These are phyloP conservation scores for Rousettus madagascariensis DNA, from an alignment of 2,797 vertebrate species.

Conservation along the genomic window DNA sequence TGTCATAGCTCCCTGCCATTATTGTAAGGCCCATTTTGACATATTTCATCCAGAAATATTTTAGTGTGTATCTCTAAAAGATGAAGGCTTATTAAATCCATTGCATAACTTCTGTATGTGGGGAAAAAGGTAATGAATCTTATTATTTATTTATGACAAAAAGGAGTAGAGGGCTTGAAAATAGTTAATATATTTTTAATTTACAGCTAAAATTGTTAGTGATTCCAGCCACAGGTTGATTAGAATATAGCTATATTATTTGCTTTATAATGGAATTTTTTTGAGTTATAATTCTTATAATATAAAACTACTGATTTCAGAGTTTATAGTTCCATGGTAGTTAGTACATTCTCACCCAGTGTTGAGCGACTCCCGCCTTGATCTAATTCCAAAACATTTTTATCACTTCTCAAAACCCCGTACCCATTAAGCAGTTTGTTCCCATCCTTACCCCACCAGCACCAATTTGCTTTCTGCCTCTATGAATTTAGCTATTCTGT, in stretches of 20 bases:
- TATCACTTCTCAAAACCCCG: background rate
- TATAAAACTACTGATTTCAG: background rate
- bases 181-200: background rate
- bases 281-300: background rate
- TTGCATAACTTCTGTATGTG: background rate
- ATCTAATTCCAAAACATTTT: background rate
- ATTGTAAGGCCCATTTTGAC: background rate
- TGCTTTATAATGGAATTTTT: constrained; percentile 5
- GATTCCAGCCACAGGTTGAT: background rate
- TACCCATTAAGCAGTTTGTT: background rate
- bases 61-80: background rate
- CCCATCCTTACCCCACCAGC: background rate
- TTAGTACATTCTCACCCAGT: background rate
- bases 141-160: background rate
- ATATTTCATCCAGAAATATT: background rate
- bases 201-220: background rate
- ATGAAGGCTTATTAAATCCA: background rate
- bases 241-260: background rate
- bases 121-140: background rate
- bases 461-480: background rate
- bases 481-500: background rate
- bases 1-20: background rate
- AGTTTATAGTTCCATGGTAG: background rate
- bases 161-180: background rate
- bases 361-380: background rate